These are phyloP conservation scores for Mantis religiosa DNA, from an alignment of 2,888 invertebrate genomes.

Conservation along the genomic window DNA sequence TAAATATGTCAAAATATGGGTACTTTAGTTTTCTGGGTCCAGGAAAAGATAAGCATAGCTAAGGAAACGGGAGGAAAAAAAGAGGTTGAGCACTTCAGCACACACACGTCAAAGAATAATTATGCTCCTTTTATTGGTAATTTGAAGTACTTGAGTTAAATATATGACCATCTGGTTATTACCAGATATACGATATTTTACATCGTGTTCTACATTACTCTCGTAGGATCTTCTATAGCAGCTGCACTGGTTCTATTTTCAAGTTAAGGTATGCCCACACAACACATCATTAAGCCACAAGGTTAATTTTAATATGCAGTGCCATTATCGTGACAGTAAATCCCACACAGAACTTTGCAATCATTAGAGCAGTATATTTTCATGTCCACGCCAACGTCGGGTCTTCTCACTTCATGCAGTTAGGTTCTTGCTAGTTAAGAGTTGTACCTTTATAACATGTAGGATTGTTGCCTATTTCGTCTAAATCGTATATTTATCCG, in stretches of 20 bases:
- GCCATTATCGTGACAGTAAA: background rate
- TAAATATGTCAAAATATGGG: too few species aligned
- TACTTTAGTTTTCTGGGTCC: too few species aligned
- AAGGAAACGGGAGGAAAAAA: too few species aligned
- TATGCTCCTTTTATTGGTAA: too few species aligned
- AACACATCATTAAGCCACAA: background rate
- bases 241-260: background rate
- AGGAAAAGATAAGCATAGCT: too few species aligned
- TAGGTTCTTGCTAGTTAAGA: background rate
- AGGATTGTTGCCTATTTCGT: background rate
- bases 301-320: background rate
- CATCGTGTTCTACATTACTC: too few species aligned
- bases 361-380: background rate
- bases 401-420: background rate
- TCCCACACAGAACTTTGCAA: background rate
- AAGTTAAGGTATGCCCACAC: background rate
- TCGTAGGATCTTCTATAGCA: background rate
- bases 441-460: background rate
- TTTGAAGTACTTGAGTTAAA: too few species aligned
- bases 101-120: too few species aligned
- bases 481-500: too few species aligned
- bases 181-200: background rate
- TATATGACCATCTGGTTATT: background rate
- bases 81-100: too few species aligned
- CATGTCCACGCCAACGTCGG: background rate